Conservation (phyloP, 2,113 vertebrate species). For the Silurus glanis region DNA sequence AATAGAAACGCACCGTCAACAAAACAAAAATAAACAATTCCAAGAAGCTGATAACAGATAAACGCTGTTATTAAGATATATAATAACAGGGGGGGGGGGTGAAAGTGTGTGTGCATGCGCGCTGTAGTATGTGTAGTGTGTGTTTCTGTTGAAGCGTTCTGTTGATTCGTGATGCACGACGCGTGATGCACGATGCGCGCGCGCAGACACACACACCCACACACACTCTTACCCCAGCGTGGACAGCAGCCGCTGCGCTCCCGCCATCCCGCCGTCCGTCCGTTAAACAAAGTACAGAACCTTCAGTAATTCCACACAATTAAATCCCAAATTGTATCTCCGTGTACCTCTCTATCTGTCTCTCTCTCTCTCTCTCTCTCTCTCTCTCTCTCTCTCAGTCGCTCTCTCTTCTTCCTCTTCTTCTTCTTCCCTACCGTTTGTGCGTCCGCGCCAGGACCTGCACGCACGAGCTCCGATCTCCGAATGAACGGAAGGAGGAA, state of each 20-base stretch:
- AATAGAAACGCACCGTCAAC: background rate
- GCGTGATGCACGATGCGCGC: background rate
- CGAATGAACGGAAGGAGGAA: conserved; percentile 54
- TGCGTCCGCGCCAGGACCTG: background rate
- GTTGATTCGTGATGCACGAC: too few species aligned
- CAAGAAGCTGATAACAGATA: background rate
- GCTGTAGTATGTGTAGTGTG: background rate
- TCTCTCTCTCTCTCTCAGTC: background rate
- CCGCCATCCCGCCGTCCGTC: conserved; percentile 63
- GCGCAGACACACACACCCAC: background rate
- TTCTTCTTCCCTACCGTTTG: background rate
- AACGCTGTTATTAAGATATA: background rate
- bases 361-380: background rate
- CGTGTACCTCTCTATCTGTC: background rate
- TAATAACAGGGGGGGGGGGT: too few species aligned
- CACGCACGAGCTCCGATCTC: conserved; percentile 51
- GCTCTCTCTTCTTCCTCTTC: background rate
- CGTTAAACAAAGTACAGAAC: conserved; percentile 33
- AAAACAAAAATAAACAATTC: background rate
- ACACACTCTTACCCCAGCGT: conserved; percentile 56
- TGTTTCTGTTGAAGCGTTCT: background rate
- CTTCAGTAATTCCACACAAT: conserved; percentile 1
- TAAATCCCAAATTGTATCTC: background rate
- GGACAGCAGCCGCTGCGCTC: conserved; percentile 71
- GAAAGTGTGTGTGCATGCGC: background rate